phyloP scores from a whole-genome alignment of 2,113 vertebrate species.

The Trogon melanurus region DNA sequence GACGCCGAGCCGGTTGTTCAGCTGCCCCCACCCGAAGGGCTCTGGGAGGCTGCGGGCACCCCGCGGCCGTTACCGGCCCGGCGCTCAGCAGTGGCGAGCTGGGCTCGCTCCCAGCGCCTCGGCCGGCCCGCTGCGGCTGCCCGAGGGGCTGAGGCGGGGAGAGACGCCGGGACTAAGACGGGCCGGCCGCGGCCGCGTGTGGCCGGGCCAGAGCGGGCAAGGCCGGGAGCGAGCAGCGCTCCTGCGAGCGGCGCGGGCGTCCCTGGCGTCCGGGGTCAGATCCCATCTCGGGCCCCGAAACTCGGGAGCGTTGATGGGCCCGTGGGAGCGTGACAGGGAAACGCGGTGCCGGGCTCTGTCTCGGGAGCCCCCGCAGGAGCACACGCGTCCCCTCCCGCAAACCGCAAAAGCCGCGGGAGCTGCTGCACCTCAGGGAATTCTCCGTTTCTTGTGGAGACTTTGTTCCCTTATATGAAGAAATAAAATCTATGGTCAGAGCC shows the following conservation, averaged over 20 bases:
- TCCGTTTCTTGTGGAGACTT: background rate
- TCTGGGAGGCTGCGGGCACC: rapidly evolving
- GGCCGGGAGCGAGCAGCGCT: too few species aligned
- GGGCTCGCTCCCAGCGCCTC: background rate
- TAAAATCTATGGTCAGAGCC: rapidly evolving
- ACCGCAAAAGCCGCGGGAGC: background rate
- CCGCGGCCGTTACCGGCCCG: background rate
- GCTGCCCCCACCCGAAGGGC: background rate
- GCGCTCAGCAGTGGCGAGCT: background rate
- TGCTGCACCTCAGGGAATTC: rapidly evolving
- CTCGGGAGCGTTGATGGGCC: rapidly evolving
- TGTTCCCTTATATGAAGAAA: background rate
- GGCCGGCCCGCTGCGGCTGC: background rate
- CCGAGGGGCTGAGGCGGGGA: background rate
- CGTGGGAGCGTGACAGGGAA: rapidly evolving
- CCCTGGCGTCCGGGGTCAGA: too few species aligned
- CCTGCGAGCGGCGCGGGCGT: too few species aligned
- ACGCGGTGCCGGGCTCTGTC: rapidly evolving
- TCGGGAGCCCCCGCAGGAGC: too few species aligned
- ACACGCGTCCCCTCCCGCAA: rapidly evolving
- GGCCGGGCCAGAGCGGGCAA: background rate
- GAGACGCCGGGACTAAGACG: background rate
- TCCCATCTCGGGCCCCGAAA: too few species aligned
- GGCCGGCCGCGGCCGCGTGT: background rate
- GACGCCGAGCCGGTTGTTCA: rapidly evolving